Conservation (phyloP, 2,797 vertebrate species). For the Thalassophryne amazonica region DNA sequence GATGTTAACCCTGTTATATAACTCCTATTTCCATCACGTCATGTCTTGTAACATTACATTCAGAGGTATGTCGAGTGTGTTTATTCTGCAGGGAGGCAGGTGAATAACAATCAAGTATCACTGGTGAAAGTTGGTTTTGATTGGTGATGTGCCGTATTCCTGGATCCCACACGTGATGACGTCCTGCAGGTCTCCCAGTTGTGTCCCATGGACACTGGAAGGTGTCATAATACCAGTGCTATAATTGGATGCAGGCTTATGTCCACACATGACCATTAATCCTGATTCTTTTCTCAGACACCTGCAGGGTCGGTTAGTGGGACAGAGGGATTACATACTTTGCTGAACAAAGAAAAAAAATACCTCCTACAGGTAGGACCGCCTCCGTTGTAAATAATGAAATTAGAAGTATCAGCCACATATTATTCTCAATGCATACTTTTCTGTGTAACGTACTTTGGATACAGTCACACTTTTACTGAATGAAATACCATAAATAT, state of each 20-base stretch:
- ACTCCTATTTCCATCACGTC: too few species aligned
- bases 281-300: slow-evolving; percentile 66
- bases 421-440: neutral
- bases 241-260: slow-evolving; percentile 80
- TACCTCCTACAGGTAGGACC: slow-evolving; percentile 40
- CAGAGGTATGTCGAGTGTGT: too few species aligned
- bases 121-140: too few species aligned
- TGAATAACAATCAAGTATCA: too few species aligned
- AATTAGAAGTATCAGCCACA: neutral
- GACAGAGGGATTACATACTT: slow-evolving; percentile 41
- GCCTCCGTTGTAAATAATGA: neutral
- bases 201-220: slow-evolving; percentile 8
- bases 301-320: slow-evolving; percentile 42
- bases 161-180: rapidly evolving
- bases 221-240: slow-evolving; percentile 60
- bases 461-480: neutral
- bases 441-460: neutral
- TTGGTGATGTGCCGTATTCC: too few species aligned
- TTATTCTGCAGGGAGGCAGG: too few species aligned
- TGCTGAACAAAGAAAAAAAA: slow-evolving; percentile 23
- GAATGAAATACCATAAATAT: too few species aligned
- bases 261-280: slow-evolving; percentile 79
- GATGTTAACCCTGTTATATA: too few species aligned
- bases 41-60: too few species aligned
- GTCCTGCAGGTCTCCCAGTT: neutral